phyloP scores from a whole-genome alignment of 2,113 vertebrate genomes.

The Phylloscopus trochilus region DNA sequence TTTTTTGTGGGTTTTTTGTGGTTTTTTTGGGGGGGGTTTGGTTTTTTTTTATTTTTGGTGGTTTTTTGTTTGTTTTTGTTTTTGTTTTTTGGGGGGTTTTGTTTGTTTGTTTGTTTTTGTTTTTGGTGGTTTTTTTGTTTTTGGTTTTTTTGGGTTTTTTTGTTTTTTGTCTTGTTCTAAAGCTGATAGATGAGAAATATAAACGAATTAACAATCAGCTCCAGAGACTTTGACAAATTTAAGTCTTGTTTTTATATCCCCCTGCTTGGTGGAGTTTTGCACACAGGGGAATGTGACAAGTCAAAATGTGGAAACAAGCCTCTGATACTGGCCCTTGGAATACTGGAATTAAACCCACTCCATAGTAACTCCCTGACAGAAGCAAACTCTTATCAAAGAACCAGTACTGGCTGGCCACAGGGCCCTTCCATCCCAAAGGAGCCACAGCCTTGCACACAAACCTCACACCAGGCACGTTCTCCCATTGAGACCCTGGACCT shows the following conservation, averaged over 20 bases:
- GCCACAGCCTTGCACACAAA: neutral
- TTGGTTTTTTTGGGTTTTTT: no score
- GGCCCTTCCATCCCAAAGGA: rapidly evolving
- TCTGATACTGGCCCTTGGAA: neutral
- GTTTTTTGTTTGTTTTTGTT: no score
- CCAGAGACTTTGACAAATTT: neutral
- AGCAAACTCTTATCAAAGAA: neutral
- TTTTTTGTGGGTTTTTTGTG: no score
- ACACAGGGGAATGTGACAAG: rapidly evolving
- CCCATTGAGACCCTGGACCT: rapidly evolving
- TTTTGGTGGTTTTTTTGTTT: no score
- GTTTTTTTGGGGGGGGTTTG: no score
- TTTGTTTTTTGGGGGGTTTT: no score
- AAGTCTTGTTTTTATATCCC: neutral
- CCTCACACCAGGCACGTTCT: neutral
- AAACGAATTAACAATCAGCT: neutral
- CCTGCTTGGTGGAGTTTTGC: neutral
- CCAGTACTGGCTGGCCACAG: neutral
- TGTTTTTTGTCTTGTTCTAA: neutral
- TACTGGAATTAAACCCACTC: neutral
- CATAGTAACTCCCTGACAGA: neutral
- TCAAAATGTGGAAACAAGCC: neutral
- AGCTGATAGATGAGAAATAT: neutral
- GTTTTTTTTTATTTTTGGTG: no score
- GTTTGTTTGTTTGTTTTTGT: no score